phyloP scores from a whole-genome alignment of 1,140 invertebrate genomes.

The Bombus huntii region DNA sequence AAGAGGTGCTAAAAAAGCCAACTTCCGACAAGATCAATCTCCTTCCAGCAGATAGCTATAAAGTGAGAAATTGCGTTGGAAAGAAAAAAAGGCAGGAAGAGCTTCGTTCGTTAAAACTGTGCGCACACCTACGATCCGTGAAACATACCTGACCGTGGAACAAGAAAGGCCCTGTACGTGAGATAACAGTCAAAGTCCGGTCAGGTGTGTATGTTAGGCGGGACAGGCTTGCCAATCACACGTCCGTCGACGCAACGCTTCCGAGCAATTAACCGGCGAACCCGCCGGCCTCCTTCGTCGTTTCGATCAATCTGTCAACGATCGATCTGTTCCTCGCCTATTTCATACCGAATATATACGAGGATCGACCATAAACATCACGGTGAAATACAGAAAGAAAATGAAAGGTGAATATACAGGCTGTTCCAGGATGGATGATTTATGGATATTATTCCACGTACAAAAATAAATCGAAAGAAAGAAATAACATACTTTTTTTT shows the following conservation, averaged over 20 bases:
- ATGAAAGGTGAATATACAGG: too few species aligned
- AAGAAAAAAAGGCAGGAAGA: too few species aligned
- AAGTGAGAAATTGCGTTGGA: not conserved
- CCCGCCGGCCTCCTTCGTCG: slow-evolving; percentile 11
- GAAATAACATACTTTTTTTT: not conserved
- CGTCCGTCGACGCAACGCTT: slow-evolving; percentile 28
- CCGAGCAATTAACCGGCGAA: slow-evolving; percentile 43
- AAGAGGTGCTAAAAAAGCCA: not conserved
- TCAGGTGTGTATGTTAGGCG: slow-evolving; percentile 7
- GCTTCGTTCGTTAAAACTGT: slow-evolving; percentile 4
- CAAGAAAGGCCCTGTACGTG: not conserved
- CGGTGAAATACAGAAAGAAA: not conserved
- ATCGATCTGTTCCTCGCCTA: slow-evolving; percentile 3
- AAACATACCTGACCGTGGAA: slow-evolving; percentile 3
- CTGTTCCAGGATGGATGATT: not conserved
- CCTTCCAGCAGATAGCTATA: not conserved
- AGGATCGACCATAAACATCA: not conserved
- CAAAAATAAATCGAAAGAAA: not conserved
- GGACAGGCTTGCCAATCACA: slow-evolving; percentile 39
- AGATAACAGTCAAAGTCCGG: slow-evolving; percentile 7
- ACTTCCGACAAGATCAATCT: not conserved
- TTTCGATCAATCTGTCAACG: slow-evolving; percentile 42
- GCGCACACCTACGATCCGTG: not conserved
- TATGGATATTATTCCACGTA: not conserved
- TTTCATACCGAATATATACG: not conserved